Evolutionary conservation across 2,888 invertebrate species (phyloP), one percentile per base, ranked within the genome.

Genomic region (Spialia ferax): DNA sequence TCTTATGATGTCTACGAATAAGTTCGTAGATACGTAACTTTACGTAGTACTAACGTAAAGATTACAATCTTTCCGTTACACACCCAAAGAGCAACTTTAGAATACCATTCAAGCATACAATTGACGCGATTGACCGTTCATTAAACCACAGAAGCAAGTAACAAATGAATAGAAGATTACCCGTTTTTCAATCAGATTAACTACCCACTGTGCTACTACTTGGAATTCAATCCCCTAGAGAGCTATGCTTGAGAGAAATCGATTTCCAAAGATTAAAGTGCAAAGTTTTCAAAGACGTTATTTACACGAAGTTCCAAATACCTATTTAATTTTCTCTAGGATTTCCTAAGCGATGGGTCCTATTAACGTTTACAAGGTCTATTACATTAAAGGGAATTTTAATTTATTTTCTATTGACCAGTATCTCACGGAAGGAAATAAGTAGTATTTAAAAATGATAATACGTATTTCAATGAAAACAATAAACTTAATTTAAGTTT

Each of bases 401-500:
- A n/a, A n/a, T n/a, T n/a, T n/a, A n/a, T n/a, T n/a, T n/a, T n/a
- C n/a, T n/a, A n/a, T n/a, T n/a, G n/a, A n/a, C n/a, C n/a, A n/a
- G n/a, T n/a, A n/a, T n/a, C n/a, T n/a, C n/a, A n/a, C n/a, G n/a
- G n/a, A 15, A 8, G 48, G 23, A 13, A 48, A n/a, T 48, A 26
- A 29, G 10, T 10, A 29, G 29, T 55, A 55, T 38, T 56, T 18
- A 32, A 48, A 50, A 5, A 29, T 29, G 5, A 26, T 55, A 55
- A 52, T 63, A 63, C 18, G 54, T 15, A 55, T 7, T 32, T 32
- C 32, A 32, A 1, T 10, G 5, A 22, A 32, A 63, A 55, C 35
- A 55, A 63, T 38, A 38, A 38, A n/a, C 13, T n/a, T 13, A 38
- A 38, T 7, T 38, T 38, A 38, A 38, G 3, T 32, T 6, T 10